Conservation (phyloP, 1,140 invertebrate species). For the Diuraphis noxia region DNA sequence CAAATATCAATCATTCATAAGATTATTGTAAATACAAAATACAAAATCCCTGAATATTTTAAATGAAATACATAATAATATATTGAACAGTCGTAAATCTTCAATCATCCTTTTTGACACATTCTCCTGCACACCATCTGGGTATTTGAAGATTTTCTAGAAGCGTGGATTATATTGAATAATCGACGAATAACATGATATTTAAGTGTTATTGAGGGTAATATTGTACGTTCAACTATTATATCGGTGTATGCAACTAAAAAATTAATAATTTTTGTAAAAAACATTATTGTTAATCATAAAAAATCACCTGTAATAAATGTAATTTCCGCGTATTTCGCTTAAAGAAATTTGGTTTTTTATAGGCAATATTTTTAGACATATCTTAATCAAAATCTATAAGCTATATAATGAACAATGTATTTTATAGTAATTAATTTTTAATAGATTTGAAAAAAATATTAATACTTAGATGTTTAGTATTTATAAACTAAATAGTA, state of each 20-base stretch:
- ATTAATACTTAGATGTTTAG: no score
- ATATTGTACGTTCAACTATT: not conserved
- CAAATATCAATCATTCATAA: not conserved
- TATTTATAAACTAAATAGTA: no score
- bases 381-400: not conserved
- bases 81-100: not conserved
- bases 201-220: not conserved
- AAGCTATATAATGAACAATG: no score
- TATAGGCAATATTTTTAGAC: not conserved
- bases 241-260: not conserved
- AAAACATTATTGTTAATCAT: not conserved
- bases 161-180: not conserved
- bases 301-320: not conserved
- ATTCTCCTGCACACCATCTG: not conserved
- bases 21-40: not conserved
- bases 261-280: not conserved
- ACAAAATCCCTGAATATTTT: not conserved
- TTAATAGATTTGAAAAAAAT: no score
- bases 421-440: no score
- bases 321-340: not conserved
- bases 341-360: not conserved
- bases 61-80: slow-evolving; percentile 6
- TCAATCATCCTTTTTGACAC: not conserved
- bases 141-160: not conserved
- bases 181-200: not conserved